Percentiles rank a stretch among this genome's conserved stretches.
phyloP scores from a whole-genome alignment of 2,888 invertebrate genomes.

The Lomographa bimaculata region DNA sequence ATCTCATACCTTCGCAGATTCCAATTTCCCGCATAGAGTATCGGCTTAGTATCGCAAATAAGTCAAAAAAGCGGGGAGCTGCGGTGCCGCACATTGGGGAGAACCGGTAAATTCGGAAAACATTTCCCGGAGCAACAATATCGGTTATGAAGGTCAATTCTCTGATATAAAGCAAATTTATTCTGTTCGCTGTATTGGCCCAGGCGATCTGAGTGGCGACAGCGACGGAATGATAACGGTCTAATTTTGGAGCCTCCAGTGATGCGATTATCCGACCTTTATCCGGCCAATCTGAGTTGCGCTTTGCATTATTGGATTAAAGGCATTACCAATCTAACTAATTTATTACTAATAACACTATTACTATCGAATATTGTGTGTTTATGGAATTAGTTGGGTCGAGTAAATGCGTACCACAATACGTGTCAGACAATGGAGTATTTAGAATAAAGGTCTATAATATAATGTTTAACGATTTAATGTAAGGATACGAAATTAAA shows the following conservation, averaged over 20 bases:
- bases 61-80: slow-evolving; percentile 45
- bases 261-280: slow-evolving; percentile 7
- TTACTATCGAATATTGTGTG: too few species aligned
- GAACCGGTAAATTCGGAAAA: slow-evolving; percentile 58
- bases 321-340: too few species aligned
- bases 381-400: too few species aligned
- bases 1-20: slow-evolving; percentile 46
- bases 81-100: slow-evolving; percentile 43
- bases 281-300: slow-evolving; percentile 8
- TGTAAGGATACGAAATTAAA: too few species aligned
- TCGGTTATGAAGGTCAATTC: slow-evolving; percentile 79
- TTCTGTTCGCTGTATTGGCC: slow-evolving; percentile 81
- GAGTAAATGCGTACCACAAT: too few species aligned
- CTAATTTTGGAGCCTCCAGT: slow-evolving; percentile 69
- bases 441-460: too few species aligned
- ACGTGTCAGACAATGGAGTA: too few species aligned
- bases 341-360: too few species aligned
- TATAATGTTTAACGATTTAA: too few species aligned
- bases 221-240: slow-evolving; percentile 79
- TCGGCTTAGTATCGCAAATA: slow-evolving; percentile 54
- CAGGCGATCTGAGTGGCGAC: slow-evolving; percentile 77
- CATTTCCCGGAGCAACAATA: slow-evolving; percentile 74
- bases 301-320: too few species aligned
- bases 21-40: slow-evolving; percentile 54
- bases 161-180: slow-evolving; percentile 80